Base-by-base conservation (phyloP, 1,140 invertebrate species). In the Dendrolimus punctatus region DNA sequence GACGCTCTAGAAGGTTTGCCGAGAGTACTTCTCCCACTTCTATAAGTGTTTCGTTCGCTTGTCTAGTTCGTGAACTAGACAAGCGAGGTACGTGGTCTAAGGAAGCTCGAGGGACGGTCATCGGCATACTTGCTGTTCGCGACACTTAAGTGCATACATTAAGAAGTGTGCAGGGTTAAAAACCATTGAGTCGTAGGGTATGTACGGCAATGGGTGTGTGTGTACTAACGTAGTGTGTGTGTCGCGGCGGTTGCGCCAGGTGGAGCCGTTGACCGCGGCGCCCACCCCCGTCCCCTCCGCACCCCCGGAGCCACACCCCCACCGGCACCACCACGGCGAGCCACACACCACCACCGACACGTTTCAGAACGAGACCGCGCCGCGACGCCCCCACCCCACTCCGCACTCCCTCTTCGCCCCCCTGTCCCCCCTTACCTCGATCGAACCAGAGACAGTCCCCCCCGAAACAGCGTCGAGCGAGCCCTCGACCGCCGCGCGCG, bases 221-320 rank as follows among this genome's bases (percentile, higher is more conserved):
- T 72, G 76, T 80, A 83, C 79, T 83, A 83, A 83, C 80, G 58
- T 68, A 70, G 77, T 78, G 76, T 78, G 75, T 83, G 64, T 73
- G 68, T 63, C 68, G 68, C 70, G 66, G 66, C 68, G 69, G 77
- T 73, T 68, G 61, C 69, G 73, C 65, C 71, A 74, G 60, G 74
- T 81, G 83, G 79, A 78, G 71, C 62, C 69, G 66, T 6, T 58
- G 45, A 55, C 63, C 57, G 50, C 53, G 53, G 8, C 48, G 41
- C 41, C 51, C 41, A 37, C 58, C 58, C 60, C 58, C 59, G 49
- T 58, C 64, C 71, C 71, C 46, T 46, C 51, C 39, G n/a, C n/a
- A 10, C 57, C 52, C 53, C 53, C 49, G 48, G 53, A 42, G 41
- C 8, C 50, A 52, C 55, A 76, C 51, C 56, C 43, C 43, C 51